These are phyloP conservation scores for Patiria pectinifera DNA, from an alignment of 53 echinoderm and acorn worm genomes.

Conservation along the genomic window DNA sequence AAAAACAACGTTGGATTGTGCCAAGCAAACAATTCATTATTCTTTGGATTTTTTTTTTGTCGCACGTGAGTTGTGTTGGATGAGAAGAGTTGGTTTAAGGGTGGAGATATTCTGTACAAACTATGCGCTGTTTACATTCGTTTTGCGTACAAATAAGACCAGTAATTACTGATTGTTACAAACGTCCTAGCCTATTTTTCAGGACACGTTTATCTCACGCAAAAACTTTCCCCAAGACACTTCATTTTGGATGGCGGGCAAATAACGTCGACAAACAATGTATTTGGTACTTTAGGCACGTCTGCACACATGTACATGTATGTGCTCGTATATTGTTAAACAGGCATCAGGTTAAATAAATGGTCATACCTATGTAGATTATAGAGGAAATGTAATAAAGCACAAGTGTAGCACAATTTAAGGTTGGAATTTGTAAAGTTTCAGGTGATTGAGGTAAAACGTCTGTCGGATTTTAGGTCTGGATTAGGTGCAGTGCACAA, in stretches of 20 bases:
- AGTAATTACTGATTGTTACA: background rate
- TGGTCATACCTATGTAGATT: too few species aligned
- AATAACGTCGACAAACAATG: too few species aligned
- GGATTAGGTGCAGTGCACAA: too few species aligned
- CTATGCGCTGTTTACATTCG: background rate
- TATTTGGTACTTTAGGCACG: too few species aligned
- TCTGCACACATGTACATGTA: background rate
- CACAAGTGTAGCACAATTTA: too few species aligned
- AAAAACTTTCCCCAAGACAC: background rate
- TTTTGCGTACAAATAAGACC: background rate
- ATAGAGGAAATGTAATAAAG: too few species aligned
- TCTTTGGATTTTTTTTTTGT: background rate
- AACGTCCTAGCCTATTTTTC: background rate
- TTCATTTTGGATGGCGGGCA: too few species aligned
- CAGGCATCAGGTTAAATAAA: too few species aligned
- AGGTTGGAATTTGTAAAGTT: too few species aligned
- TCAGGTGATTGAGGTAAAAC: too few species aligned
- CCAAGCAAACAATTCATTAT: background rate
- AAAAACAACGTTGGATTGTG: background rate
- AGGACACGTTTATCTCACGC: background rate
- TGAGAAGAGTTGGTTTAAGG: background rate
- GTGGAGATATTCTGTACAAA: background rate
- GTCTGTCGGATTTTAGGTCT: too few species aligned
- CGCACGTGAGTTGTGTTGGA: background rate
- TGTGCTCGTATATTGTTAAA: background rate